A percentile compares a stretch with the other conserved stretches of the same genome.
These are phyloP conservation scores for Xanthorhoe designata DNA, from an alignment of 2,888 invertebrate species.

Conservation along the genomic window DNA sequence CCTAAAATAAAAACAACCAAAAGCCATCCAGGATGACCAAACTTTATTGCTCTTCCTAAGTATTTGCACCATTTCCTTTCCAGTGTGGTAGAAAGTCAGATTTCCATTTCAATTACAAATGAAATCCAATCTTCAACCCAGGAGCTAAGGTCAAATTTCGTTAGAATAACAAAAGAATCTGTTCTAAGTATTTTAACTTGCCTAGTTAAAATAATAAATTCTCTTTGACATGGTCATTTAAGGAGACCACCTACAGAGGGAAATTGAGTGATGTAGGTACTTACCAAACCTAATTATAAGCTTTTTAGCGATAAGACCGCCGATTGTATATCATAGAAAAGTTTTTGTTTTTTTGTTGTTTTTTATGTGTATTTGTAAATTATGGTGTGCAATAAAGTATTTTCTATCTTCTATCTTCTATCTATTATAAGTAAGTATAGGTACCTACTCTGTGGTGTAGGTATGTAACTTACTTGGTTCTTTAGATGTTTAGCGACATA, in stretches of 20 bases:
- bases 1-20: neutral
- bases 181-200: constrained; percentile 5
- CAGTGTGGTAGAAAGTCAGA: neutral
- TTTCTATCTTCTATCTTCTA: too few species aligned
- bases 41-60: constrained; percentile 10
- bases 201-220: constrained; percentile 8
- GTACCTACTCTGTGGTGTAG: too few species aligned
- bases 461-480: too few species aligned
- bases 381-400: too few species aligned
- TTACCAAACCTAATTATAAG: too few species aligned
- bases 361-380: too few species aligned
- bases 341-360: too few species aligned
- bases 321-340: too few species aligned
- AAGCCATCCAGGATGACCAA: constrained; percentile 1
- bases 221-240: constrained; percentile 6
- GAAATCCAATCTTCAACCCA: neutral
- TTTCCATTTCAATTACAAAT: constrained; percentile 2
- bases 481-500: neutral
- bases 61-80: constrained; percentile 16
- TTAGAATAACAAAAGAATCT: constrained; percentile 11
- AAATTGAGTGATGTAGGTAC: neutral
- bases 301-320: too few species aligned
- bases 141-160: neutral
- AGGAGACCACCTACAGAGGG: constrained; percentile 1
- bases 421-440: too few species aligned